Conservation (phyloP, 2,113 vertebrate genomes). For the Scomber scombrus region DNA sequence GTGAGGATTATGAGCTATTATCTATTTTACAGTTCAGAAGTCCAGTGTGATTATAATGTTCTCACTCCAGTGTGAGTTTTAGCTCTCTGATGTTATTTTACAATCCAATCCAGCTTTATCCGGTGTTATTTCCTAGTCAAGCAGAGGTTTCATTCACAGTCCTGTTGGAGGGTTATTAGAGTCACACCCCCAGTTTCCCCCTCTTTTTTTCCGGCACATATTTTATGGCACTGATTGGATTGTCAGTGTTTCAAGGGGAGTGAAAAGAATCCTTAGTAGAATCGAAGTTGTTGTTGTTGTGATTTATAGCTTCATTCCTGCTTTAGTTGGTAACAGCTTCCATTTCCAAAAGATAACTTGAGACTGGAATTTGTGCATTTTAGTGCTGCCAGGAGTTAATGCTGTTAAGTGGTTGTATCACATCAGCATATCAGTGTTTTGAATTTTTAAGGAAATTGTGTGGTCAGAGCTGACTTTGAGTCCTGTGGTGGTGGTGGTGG, state of each 20-base stretch:
- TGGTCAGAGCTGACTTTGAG: not conserved
- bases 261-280: constrained; percentile 39
- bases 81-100: constrained; percentile 33
- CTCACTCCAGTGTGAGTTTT: not conserved
- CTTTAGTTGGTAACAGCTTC: constrained; percentile 14
- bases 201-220: constrained; percentile 30
- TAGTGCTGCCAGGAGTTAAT: constrained; percentile 14
- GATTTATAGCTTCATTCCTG: not conserved
- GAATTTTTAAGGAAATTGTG: not conserved
- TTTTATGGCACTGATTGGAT: constrained; percentile 37
- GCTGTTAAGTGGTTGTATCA: constrained; percentile 7
- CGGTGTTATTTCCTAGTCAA: constrained; percentile 17
- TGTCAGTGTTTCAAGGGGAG: constrained; percentile 38
- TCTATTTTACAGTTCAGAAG: constrained; percentile 1
- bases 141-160: constrained; percentile 29
- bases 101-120: constrained; percentile 12
- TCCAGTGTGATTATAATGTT: not conserved
- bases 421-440: constrained; percentile 1
- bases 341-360: not conserved
- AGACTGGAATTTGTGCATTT: constrained; percentile 3
- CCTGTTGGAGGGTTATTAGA: constrained; percentile 10
- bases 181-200: constrained; percentile 35
- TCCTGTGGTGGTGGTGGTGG: not conserved
- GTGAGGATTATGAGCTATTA: constrained; percentile 27
- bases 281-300: constrained; percentile 1